Conservation (phyloP, 2,888 invertebrate genomes). For the Heliconius aoede region DNA sequence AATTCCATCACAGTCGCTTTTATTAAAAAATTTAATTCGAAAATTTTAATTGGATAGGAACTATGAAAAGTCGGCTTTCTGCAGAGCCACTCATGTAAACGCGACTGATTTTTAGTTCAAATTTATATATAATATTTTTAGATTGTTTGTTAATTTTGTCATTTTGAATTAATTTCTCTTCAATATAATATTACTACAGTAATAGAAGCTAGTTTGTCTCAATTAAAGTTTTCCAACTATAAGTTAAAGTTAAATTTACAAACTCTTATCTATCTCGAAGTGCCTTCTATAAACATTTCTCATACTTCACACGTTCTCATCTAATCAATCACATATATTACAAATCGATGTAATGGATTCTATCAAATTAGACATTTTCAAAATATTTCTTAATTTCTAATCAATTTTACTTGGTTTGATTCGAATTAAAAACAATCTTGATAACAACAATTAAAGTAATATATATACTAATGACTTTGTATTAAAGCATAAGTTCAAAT, state of each 20-base stretch:
- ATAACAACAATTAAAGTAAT: conserved; percentile 3
- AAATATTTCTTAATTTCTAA: too few relatives aligned
- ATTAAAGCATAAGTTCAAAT: conserved; percentile 19
- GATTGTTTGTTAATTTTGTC: too few relatives aligned
- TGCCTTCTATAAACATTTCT: conserved; percentile 2
- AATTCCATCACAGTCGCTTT: conserved; percentile 26
- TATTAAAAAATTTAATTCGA: neutral
- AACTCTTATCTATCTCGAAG: neutral
- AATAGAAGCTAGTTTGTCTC: neutral
- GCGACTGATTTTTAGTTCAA: too few relatives aligned
- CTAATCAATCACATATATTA: neutral
- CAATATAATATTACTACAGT: too few relatives aligned
- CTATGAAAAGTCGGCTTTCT: neutral
- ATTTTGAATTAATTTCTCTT: too few relatives aligned
- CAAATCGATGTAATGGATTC: too few relatives aligned
- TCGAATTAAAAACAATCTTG: neutral
- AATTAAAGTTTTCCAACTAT: conserved; percentile 14
- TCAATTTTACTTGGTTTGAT: too few relatives aligned
- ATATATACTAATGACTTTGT: conserved; percentile 18
- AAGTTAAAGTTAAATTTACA: neutral
- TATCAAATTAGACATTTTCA: too few relatives aligned
- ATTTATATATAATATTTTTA: too few relatives aligned
- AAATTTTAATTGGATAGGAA: conserved; percentile 1
- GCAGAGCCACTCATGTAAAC: neutral
- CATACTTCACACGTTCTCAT: conserved; percentile 1